Evolutionary conservation across 2,888 invertebrate genomes (phyloP), one percentile per base, ranked within the genome.

Genomic region (Venusia cambrica): DNA sequence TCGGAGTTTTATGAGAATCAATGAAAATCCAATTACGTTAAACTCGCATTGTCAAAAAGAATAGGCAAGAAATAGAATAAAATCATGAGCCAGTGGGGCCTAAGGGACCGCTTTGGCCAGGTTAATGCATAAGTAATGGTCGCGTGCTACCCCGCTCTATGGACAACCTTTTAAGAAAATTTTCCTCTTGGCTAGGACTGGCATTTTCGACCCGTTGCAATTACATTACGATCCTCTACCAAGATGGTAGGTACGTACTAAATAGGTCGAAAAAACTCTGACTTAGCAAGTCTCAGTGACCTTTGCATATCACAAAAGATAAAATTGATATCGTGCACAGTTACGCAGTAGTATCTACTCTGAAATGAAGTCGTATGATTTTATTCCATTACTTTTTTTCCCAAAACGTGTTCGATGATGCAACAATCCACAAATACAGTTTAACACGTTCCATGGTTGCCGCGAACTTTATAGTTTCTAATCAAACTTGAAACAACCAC

Each of bases 121-220:
- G 74, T 81, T 88, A 87, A 89, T 89, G 89, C 89, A 89, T 89
- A 89, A 89, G 84, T 89, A 88, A 89, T 88, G 87, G 76, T 80
- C 70, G 74, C 78, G 79, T 84, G 74, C 59, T 62, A 48, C 57
- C 51, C 34, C 31, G 37, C 34, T 30, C 45, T 57, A 65, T 59
- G 72, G 73, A 56, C 60, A 62, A 61, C 68, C 73, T 74, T 74
- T 75, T 75, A 73, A 69, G 68, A 60, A 67, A 67, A 68, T 68
- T 64, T 60, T 62, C 62, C 62, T 59, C 51, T 27, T 42, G 38
- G 47, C 46, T 39, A 38, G 36, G 26, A 25, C 27, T 33, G 31
- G 38, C 32, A 33, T 29, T 40, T 41, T 30, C 31, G 30, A 34
- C 30, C 38, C 33, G 16, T 7, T 43, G 48, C 48, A 48, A 51